Base-by-base conservation (phyloP, 2,888 invertebrate genomes). In the Neoascia interrupta region DNA sequence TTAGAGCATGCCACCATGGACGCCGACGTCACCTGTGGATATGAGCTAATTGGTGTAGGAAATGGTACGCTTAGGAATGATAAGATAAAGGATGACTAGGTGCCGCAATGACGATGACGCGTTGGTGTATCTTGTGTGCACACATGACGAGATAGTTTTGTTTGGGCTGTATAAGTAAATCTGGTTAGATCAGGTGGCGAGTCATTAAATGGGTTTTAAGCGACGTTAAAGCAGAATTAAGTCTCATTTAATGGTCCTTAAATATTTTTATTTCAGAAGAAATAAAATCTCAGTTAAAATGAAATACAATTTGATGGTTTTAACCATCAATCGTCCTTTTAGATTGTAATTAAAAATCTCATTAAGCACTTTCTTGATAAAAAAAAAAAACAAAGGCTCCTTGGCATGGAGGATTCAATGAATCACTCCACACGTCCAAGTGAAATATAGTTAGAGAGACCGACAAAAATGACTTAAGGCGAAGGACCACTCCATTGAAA, bases 1-100 rank as follows among this genome's bases (percentile, higher is more conserved):
- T 66, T 64, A 53, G 23, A 58, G 49, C 28, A n/a, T 53, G 60
- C 66, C 64, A 66, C 53, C 73, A 16, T 43, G 13, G 64, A 49
- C 58, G 64, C 6, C 13, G 31, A 56, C 49, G 49, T 64, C 63
- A 72, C 73, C 51, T 43, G 53, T 36, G 34, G 60, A 54, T 60
- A 34, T 13, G 3, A 21, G 49, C 58, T 74, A 66, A 74, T 74
- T 74, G 51, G 39, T 51, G 11, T 16, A 51, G 37, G 37, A 45
- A 73, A 66, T 58, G 53, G 53, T 43, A 47, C 37, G 13, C 45
- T 58, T n/a, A 1, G 15, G 13, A 11, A 19, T 34, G 73, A 73
- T 66, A 54, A 66, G 31, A 23, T n/a, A 56, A 53, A 16, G 45
- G 47, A 61, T 43, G 45, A 60, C 6, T 60, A 53, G 36, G 43